Conservation (phyloP, 2,797 vertebrate species). For the Lindbergichthys nudifrons region DNA sequence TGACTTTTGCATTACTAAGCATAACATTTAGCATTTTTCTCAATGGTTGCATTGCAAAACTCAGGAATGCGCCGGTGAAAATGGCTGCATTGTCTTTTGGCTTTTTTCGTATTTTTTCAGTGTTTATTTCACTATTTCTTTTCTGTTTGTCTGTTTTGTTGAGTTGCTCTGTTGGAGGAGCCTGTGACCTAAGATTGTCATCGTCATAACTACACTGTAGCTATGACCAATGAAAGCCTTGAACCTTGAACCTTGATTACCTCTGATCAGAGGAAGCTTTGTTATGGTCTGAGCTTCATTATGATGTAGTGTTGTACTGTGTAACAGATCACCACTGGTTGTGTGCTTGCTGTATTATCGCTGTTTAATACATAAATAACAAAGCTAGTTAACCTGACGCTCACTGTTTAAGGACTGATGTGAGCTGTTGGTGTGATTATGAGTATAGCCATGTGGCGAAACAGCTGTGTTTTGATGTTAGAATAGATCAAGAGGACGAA, state of each 20-base stretch:
- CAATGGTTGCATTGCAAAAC: no score
- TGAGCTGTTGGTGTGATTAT: neutral
- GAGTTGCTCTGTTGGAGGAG: no score
- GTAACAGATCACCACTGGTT: conserved; percentile 6
- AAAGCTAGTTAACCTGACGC: neutral
- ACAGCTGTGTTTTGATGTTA: neutral
- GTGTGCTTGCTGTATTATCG: neutral
- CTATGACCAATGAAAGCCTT: no score
- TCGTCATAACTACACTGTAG: no score
- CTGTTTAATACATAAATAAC: neutral
- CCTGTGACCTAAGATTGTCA: no score
- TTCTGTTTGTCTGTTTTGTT: no score
- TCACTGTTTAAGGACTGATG: neutral
- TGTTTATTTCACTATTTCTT: no score
- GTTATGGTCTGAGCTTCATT: neutral
- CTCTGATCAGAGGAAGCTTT: neutral
- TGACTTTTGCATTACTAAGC: no score
- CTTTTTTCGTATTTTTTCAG: no score
- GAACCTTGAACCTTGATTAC: neutral
- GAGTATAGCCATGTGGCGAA: neutral
- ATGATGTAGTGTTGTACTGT: neutral
- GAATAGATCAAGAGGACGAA: neutral
- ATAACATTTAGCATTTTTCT: no score
- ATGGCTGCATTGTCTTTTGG: no score
- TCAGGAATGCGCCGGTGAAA: no score